A percentile compares a stretch with the other conserved stretches of the same genome.
Conservation (phyloP, 2,797 vertebrate species). For the Lutjanus argentimaculatus region DNA sequence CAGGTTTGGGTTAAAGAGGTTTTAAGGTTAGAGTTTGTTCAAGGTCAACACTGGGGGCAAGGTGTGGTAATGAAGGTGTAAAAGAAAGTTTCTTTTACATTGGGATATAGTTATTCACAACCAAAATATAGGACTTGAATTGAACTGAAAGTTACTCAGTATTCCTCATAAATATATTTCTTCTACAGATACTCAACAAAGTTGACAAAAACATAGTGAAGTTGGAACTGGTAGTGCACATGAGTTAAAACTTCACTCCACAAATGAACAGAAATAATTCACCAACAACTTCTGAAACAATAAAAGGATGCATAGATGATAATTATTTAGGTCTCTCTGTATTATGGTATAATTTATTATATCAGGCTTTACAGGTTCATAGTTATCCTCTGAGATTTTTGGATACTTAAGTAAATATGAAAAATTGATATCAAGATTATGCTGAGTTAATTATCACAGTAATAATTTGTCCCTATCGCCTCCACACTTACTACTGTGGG, state of each 20-base stretch:
- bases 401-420: slow-evolving; percentile 3
- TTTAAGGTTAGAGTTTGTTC: not conserved
- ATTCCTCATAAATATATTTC: not conserved
- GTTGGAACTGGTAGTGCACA: not conserved
- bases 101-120: slow-evolving; percentile 1
- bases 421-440: slow-evolving; percentile 18
- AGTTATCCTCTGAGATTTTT: slow-evolving; percentile 1
- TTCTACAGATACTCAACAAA: not conserved
- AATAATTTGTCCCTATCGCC: slow-evolving; percentile 25
- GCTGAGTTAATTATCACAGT: slow-evolving; percentile 19
- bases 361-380: not conserved
- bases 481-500: not conserved
- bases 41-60: not conserved
- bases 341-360: not conserved
- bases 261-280: not conserved
- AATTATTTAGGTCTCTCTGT: not conserved
- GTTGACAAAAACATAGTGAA: not conserved
- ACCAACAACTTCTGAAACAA: not conserved
- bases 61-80: not conserved
- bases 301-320: not conserved
- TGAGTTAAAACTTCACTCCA: not conserved
- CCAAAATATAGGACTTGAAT: slow-evolving; percentile 6
- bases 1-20: no score
- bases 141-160: no score
- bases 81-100: not conserved